phyloP scores from a whole-genome alignment of 2,113 vertebrate species.

The Eurypyga helias region DNA sequence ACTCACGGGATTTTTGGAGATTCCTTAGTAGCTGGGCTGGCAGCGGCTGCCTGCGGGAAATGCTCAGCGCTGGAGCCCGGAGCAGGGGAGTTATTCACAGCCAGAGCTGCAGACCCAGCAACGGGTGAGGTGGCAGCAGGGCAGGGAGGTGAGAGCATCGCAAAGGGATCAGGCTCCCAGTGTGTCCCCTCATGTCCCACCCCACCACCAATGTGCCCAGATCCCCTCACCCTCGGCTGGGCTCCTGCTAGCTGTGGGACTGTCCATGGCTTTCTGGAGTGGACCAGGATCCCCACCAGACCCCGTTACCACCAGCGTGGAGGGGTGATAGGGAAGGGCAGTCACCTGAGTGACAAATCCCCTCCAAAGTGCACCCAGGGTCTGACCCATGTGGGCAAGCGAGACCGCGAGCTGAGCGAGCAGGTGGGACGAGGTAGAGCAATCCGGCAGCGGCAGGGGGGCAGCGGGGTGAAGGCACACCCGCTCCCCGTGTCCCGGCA shows the following conservation, averaged over 20 bases:
- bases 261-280: not conserved
- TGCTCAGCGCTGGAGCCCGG: fast-evolving
- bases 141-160: not conserved
- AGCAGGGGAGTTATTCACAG: not conserved
- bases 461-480: not conserved
- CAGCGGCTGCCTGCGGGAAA: not conserved
- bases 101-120: not conserved
- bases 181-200: not conserved
- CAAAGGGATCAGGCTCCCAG: fast-evolving
- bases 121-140: not conserved
- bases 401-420: fast-evolving
- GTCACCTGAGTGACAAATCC: not conserved
- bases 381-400: not conserved
- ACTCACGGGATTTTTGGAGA: not conserved
- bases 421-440: not conserved
- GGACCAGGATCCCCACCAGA: not conserved
- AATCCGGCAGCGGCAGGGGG: not conserved
- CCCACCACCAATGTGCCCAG: not conserved
- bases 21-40: not conserved
- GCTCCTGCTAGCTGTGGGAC: fast-evolving
- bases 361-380: not conserved
- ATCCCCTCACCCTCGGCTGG: not conserved
- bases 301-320: fast-evolving
- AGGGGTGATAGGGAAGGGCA: not conserved
- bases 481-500: not conserved